Base-by-base conservation (phyloP, 1,140 invertebrate species). In the Pemphigus obesinymphae region DNA sequence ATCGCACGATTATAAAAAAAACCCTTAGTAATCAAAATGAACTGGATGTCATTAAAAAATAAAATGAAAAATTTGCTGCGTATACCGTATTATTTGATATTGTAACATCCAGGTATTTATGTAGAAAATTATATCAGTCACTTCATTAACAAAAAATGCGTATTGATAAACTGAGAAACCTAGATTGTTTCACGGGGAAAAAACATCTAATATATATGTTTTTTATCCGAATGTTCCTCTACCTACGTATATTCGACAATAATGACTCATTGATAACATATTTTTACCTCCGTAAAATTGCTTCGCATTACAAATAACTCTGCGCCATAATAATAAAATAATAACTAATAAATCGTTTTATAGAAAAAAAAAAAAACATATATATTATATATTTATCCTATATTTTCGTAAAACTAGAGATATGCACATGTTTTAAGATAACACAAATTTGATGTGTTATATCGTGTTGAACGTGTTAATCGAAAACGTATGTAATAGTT, bases 211-310 rank as follows among this genome's bases (percentile, higher is more conserved):
- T 20, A 26, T 10, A 70, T 20, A 26, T 10, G 15, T 70, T 45
- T 8, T 70, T 70, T 45, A 17, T 45, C 15, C 68, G 20, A 43
- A 40, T 68, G 34, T 23, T 10, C 7, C 29, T 61, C 15, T 17
- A 66, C 2, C 17, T 66, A 20, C 37, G 37, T 34, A n/a, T n/a
- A n/a, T n/a, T n/a, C n/a, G n/a, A n/a, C n/a, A n/a, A n/a, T n/a
- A n/a, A 6, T 17, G 34, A 43, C 66, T 70, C 37, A 70, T 70
- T 70, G 68, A 70, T 70, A 70, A 70, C 68, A 70, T n/a, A n/a
- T 70, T 45, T 70, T 70, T 70, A 37, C 37, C 13, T n/a, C 23
- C 31, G 37, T 70, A 70, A 70, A 70, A 70, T 70, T 45, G 68
- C 68, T 70, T 70, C 6, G 17, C 37, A 26, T 37, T 29, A 45